Evolutionary conservation across 92 coral and sea anemone genomes (phyloP).

Genomic region (Parazoanthus atlanticus): DNA sequence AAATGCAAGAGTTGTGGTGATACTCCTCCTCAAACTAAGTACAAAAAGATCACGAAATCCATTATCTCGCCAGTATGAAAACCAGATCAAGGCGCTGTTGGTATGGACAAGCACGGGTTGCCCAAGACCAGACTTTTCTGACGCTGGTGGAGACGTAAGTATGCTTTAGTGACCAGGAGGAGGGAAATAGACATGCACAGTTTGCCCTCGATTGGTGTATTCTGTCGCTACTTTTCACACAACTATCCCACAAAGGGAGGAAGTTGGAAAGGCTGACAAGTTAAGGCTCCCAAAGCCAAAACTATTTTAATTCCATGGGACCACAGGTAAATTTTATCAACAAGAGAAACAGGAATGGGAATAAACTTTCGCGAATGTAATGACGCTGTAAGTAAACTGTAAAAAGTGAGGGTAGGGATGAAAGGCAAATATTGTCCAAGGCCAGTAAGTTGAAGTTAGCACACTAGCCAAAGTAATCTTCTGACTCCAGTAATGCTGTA

Average conservation of each 20-base stretch:
- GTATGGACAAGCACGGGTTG: conserved; percentile 78
- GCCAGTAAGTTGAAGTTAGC: no score
- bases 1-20: neutral
- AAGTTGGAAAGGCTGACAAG: neutral
- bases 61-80: conserved; percentile 67
- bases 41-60: neutral
- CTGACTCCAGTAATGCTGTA: neutral
- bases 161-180: no score
- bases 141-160: conserved; percentile 85
- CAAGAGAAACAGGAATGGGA: no score
- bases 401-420: no score
- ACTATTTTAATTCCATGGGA: no score
- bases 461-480: no score
- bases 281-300: neutral
- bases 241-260: neutral
- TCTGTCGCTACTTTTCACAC: neutral
- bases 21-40: neutral
- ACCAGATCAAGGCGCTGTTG: conserved; percentile 72
- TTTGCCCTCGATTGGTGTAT: neutral
- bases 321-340: no score
- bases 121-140: conserved; percentile 82
- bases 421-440: no score
- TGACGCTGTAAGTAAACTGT: no score
- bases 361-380: no score
- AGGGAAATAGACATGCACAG: neutral